These are phyloP conservation scores for Daubentonia madagascariensis DNA, from an alignment of 2,113 vertebrate genomes.

Conservation along the genomic window DNA sequence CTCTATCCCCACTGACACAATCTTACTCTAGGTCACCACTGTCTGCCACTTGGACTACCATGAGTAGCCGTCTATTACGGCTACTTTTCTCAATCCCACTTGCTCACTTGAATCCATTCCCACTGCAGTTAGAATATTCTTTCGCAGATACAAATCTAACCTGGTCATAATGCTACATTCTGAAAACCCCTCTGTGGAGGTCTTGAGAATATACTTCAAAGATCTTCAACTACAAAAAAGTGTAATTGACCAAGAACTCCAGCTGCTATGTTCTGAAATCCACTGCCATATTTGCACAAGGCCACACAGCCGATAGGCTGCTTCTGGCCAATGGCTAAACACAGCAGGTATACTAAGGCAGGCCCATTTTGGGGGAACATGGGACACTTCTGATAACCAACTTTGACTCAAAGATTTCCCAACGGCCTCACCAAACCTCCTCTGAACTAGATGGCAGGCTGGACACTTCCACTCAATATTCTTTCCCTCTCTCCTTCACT, in stretches of 20 bases:
- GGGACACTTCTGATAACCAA: not conserved
- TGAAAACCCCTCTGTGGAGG: not conserved
- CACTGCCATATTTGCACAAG: not conserved
- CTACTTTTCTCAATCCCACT: not conserved
- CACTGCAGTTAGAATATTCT: not conserved
- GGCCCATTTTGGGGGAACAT: not conserved
- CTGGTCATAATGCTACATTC: not conserved
- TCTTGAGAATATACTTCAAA: not conserved
- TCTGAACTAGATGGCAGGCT: not conserved
- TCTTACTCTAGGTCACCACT: not conserved
- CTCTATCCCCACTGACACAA: not conserved
- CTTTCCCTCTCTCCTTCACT: not conserved
- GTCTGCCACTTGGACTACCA: not conserved
- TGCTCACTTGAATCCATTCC: not conserved
- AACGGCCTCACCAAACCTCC: not conserved
- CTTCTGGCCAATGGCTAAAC: not conserved
- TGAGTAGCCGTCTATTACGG: not conserved
- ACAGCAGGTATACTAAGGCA: not conserved
- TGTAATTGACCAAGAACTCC: not conserved
- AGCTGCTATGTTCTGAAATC: not conserved
- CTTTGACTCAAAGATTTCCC: not conserved
- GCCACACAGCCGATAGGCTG: not conserved
- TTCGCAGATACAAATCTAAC: slow-evolving; percentile 17
- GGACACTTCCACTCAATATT: not conserved
- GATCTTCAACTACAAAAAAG: not conserved